Conservation (phyloP, 2,797 vertebrate genomes). For the Microcaecilia unicolor region DNA sequence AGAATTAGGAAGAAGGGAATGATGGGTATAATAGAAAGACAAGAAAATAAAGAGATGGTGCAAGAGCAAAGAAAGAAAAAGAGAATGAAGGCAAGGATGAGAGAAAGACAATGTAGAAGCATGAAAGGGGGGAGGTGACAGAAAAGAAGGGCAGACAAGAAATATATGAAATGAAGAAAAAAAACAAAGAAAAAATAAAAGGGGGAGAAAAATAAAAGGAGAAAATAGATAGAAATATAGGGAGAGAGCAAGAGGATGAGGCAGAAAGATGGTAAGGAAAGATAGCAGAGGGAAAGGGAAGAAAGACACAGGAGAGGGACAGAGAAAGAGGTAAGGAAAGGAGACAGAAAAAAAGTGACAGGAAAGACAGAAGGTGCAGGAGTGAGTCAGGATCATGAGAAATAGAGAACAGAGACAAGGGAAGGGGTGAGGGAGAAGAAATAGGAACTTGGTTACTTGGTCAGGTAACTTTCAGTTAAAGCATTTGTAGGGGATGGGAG, state of each 20-base stretch:
- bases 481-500: too few relatives aligned
- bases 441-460: too few relatives aligned
- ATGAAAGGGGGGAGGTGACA: background rate
- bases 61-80: too few relatives aligned
- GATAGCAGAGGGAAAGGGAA: background rate
- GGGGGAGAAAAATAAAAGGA: too few relatives aligned
- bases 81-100: rapidly evolving
- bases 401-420: background rate
- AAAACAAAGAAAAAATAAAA: background rate
- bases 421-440: background rate
- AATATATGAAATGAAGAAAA: background rate
- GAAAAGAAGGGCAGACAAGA: background rate
- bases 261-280: background rate
- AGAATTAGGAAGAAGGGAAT: background rate
- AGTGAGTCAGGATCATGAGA: too few relatives aligned
- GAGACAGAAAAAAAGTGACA: background rate
- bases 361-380: background rate
- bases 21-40: background rate
- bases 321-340: background rate
- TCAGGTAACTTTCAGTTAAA: too few relatives aligned
- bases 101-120: rapidly evolving
- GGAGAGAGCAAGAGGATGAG: background rate
- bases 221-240: background rate
- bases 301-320: background rate
- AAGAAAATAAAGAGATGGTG: background rate